Evolutionary conservation across 2,113 vertebrate species (phyloP).

Genomic region (Poecilia latipinna): DNA sequence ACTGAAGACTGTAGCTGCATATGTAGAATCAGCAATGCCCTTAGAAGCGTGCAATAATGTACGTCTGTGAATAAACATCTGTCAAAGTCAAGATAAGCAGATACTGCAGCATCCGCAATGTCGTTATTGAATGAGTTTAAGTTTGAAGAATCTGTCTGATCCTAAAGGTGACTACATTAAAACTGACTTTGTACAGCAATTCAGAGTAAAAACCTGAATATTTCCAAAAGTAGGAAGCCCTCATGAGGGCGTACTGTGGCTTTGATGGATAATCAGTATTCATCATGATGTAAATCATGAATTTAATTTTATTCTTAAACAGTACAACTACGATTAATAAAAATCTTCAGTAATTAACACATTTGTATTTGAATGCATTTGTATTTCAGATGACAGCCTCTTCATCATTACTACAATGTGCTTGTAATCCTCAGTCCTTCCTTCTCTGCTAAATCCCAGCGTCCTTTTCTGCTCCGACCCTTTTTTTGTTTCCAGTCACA

Average conservation of each 20-base stretch:
- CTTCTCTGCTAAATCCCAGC: conserved; percentile 7
- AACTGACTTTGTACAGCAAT: too few relatives aligned
- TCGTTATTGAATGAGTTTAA: background rate
- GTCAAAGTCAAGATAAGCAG: background rate
- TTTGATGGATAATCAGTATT: background rate
- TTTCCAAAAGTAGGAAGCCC: background rate
- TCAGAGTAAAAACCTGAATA: background rate
- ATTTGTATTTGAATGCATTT: background rate
- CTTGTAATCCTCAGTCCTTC: conserved; percentile 26
- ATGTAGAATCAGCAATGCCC: too few relatives aligned
- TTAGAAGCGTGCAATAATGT: too few relatives aligned
- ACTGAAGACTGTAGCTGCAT: background rate
- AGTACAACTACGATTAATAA: background rate
- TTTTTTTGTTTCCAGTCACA: conserved; percentile 60
- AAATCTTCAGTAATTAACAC: background rate
- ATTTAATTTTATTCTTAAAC: background rate
- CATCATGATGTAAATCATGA: background rate
- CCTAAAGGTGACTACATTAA: too few relatives aligned
- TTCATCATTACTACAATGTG: conserved; percentile 4
- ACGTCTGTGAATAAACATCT: background rate
- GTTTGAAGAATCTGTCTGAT: background rate
- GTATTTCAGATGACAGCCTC: background rate
- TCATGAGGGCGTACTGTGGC: background rate
- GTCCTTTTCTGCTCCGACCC: conserved; percentile 14
- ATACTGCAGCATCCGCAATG: background rate